Evolutionary conservation across 2,797 vertebrate species (phyloP).

Genomic region (Chelon labrosus): DNA sequence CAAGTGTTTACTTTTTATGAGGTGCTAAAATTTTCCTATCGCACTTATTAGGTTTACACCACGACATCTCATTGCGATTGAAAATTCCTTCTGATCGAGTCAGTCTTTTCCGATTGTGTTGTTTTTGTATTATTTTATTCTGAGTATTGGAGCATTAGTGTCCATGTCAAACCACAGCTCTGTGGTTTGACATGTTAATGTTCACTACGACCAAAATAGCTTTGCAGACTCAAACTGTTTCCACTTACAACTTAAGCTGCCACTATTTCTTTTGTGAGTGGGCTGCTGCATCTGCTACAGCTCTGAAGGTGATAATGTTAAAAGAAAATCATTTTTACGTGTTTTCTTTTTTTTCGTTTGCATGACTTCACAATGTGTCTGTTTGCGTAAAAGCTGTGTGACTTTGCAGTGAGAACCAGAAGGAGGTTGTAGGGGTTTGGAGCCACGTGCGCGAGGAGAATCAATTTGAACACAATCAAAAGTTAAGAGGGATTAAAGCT

Average conservation of each 20-base stretch:
- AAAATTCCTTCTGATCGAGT: too few relatives aligned
- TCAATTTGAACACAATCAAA: conserved; percentile 84
- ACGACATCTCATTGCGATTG: too few relatives aligned
- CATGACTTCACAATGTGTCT: conserved; percentile 1
- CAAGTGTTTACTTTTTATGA: too few relatives aligned
- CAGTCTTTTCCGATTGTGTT: too few relatives aligned
- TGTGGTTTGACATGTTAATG: neutral
- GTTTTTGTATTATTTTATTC: too few relatives aligned
- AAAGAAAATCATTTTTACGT: conserved; percentile 9
- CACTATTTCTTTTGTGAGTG: conserved; percentile 7
- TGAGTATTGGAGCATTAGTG: too few relatives aligned
- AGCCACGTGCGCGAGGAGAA: conserved; percentile 74
- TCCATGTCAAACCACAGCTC: neutral
- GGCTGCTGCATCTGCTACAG: neutral
- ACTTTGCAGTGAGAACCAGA: conserved; percentile 41
- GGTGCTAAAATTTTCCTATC: too few relatives aligned
- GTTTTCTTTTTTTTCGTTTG: neutral
- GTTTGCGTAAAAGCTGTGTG: conserved; percentile 1
- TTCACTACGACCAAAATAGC: neutral
- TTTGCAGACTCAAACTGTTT: neutral
- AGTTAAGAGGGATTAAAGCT: conserved; percentile 83
- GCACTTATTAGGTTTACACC: too few relatives aligned
- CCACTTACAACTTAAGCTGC: conserved; percentile 12
- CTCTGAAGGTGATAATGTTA: conserved; percentile 20
- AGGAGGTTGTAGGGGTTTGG: conserved; percentile 54